Evolutionary conservation across 2,888 invertebrate genomes (phyloP).

Genomic region (Salpingus planirostris): DNA sequence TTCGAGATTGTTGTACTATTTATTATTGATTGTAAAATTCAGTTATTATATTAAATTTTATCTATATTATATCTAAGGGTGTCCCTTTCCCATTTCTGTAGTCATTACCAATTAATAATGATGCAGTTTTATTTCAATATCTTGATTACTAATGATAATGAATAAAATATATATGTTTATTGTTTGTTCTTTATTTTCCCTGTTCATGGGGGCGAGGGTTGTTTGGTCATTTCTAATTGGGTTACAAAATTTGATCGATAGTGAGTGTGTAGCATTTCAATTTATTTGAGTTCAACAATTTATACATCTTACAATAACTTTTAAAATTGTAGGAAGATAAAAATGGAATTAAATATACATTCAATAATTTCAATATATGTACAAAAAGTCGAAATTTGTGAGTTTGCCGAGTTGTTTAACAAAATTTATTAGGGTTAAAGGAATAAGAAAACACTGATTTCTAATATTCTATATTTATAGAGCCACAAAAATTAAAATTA

Average conservation of each 20-base stretch:
- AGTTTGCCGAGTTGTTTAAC: conserved; percentile 19
- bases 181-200: no score
- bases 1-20: neutral
- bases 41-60: no score
- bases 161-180: neutral
- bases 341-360: conserved; percentile 21
- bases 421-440: conserved; percentile 15
- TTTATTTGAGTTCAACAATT: conserved; percentile 26
- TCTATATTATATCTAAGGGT: no score
- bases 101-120: no score
- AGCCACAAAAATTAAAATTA: conserved; percentile 30
- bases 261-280: conserved; percentile 11
- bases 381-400: conserved; percentile 18
- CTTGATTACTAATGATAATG: no score
- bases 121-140: no score
- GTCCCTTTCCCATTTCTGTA: no score
- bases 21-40: no score
- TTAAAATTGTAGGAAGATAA: conserved; percentile 23
- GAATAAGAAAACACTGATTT: conserved; percentile 25
- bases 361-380: conserved; percentile 14
- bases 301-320: conserved; percentile 25
- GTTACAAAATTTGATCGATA: no score
- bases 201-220: no score
- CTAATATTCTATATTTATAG: conserved; percentile 32
- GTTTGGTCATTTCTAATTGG: no score